Evolutionary conservation across 2,797 vertebrate genomes (phyloP), one percentile per base, ranked within the genome.

Genomic region (Clamator glandarius): DNA sequence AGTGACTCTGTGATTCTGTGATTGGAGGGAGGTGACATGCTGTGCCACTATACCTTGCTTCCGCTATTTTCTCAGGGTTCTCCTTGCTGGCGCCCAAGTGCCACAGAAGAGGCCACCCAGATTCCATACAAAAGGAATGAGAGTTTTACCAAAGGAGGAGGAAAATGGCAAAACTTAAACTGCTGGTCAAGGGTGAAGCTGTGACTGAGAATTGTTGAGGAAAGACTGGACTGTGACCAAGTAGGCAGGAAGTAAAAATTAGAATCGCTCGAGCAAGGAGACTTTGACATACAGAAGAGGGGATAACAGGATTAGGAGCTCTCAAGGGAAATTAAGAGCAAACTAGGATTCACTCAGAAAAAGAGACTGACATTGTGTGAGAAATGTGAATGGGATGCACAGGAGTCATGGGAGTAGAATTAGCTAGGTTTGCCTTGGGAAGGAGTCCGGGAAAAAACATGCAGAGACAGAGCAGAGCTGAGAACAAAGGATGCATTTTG

Each of bases 221-320:
- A 77, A 94, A 83, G 68, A 35, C 82, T 96, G 94, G 87, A 93
- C 84, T 68, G 64, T 54, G 76, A 95, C 94, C 94, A 94, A 96
- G n/a, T 31, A 92, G 83, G 61, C 91, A 96, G 96, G 96, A 96
- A 96, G 79, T 48, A 92, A 94, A 95, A 94, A 85, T 87, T 87
- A 80, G 64, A 92, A 85, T 80, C 4, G 8, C 68, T 87, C 19
- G 10, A 81, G 68, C 81, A 94, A 84, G 66, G 57, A 89, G 82
- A 81, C 78, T 90, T 66, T 87, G 68, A 89, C 76, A 92, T 64
- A 80, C 72, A 89, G 78, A 89, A 87, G 36, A 91, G 35, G 76
- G 89, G 89, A 75, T 96, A 96, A 95, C 84, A 89, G 89, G 91
- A 96, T 95, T 95, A 95, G 87, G 33, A 93, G 33, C 21, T 89